Percentiles rank a stretch among this genome's conserved stretches.
Evolutionary conservation across 2,888 invertebrate species (phyloP).

Genomic region (Athalia cordata): DNA sequence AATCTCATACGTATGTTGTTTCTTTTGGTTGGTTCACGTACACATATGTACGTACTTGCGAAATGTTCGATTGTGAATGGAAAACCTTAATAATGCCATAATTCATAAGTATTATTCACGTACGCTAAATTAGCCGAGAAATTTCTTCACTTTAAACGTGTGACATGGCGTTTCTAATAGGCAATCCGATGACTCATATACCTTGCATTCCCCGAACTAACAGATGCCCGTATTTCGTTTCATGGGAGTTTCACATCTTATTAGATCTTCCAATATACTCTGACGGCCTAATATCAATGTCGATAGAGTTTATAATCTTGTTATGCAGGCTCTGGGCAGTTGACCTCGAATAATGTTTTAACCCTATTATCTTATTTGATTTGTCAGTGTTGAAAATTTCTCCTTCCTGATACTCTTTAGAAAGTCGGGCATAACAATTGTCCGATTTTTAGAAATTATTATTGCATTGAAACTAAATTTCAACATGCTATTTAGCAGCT

Average conservation of each 20-base stretch:
- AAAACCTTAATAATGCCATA: constrained; percentile 27
- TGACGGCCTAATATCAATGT: not conserved
- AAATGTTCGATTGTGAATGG: constrained; percentile 10
- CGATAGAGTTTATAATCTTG: constrained; percentile 19
- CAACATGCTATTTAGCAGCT: constrained; percentile 4
- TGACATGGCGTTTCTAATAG: constrained; percentile 39
- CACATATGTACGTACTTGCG: not conserved
- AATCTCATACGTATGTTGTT: constrained; percentile 28
- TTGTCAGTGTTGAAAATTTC: constrained; percentile 2
- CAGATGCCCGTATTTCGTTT: constrained; percentile 18
- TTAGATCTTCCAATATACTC: not conserved
- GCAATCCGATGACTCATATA: constrained; percentile 32
- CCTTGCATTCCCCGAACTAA: constrained; percentile 36
- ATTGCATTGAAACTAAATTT: not conserved
- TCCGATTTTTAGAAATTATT: not conserved
- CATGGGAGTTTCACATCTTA: not conserved
- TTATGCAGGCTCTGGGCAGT: not conserved
- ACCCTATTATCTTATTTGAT: not conserved
- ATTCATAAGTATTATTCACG: not conserved
- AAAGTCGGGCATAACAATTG: not conserved
- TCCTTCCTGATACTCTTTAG: not conserved
- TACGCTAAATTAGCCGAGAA: not conserved
- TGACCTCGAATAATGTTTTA: not conserved
- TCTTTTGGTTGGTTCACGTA: constrained; percentile 21
- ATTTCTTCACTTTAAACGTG: not conserved